These are phyloP conservation scores for Hecatera dysodea DNA, from an alignment of 2,888 invertebrate genomes.

Conservation along the genomic window DNA sequence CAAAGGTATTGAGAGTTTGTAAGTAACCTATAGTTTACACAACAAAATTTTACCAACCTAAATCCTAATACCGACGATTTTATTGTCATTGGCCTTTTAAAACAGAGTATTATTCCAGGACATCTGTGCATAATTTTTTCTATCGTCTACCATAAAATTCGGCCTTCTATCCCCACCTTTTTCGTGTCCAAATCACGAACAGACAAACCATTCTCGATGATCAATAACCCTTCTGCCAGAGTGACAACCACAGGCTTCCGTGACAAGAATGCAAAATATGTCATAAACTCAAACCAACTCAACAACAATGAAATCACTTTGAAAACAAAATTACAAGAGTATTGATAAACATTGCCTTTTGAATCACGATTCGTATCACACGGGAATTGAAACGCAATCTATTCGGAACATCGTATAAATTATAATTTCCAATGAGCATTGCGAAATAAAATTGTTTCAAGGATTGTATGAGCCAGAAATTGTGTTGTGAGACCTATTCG, in stretches of 20 bases:
- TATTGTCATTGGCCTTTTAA: no score
- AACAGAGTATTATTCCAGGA: no score
- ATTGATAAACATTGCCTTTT: constrained; percentile 29
- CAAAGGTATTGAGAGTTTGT: no score
- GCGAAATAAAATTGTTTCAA: constrained; percentile 32
- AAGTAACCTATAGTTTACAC: no score
- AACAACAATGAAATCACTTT: constrained; percentile 39
- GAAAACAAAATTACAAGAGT: constrained; percentile 46
- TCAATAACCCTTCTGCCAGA: constrained; percentile 24
- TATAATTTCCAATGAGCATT: constrained; percentile 42
- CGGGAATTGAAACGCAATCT: constrained; percentile 36
- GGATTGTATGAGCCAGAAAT: constrained; percentile 29
- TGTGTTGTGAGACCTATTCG: constrained; percentile 3
- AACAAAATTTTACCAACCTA: no score
- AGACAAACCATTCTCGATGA: constrained; percentile 12
- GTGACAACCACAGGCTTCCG: constrained; percentile 19
- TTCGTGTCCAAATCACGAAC: constrained; percentile 7
- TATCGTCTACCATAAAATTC: background rate
- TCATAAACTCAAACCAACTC: constrained; percentile 20
- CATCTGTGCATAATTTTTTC: background rate
- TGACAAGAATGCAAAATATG: constrained; percentile 43
- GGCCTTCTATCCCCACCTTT: constrained; percentile 11
- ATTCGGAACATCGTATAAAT: constrained; percentile 39
- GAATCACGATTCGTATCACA: constrained; percentile 38
- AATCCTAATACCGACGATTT: no score